phyloP scores from a whole-genome alignment of 2,113 vertebrate species.

The Apteryx owenii region DNA sequence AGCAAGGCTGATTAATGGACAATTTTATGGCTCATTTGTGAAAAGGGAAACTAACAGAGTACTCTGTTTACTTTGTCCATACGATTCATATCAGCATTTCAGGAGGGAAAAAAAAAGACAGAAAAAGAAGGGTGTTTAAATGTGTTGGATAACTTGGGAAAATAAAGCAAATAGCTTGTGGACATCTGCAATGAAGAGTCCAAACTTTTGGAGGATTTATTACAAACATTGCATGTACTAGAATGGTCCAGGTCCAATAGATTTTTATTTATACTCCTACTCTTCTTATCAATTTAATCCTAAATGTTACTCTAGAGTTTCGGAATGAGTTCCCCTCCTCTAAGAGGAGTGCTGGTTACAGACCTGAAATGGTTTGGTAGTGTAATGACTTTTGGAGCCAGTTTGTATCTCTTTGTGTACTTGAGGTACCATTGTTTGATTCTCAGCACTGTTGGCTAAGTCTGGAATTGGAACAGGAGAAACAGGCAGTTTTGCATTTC shows the following conservation, averaged over 20 bases:
- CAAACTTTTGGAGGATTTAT: slow-evolving; percentile 63
- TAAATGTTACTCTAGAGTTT: slow-evolving; percentile 18
- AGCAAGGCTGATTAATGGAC: slow-evolving; percentile 73
- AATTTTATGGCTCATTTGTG: slow-evolving; percentile 82
- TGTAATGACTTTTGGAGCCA: not conserved
- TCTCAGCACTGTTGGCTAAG: not conserved
- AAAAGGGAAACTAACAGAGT: slow-evolving; percentile 76
- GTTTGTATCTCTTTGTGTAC: not conserved
- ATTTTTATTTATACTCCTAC: slow-evolving; percentile 39
- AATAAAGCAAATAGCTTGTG: slow-evolving; percentile 55
- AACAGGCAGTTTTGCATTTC: not conserved
- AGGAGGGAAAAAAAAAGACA: not conserved
- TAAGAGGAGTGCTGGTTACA: not conserved
- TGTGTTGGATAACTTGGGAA: slow-evolving; percentile 49
- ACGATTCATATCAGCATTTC: slow-evolving; percentile 70
- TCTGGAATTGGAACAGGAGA: not conserved
- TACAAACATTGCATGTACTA: slow-evolving; percentile 31
- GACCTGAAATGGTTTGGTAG: not conserved
- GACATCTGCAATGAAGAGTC: slow-evolving; percentile 25
- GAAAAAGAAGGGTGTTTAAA: not conserved
- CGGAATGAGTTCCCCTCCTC: not conserved
- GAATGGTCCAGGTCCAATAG: slow-evolving; percentile 16
- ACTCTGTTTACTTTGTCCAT: slow-evolving; percentile 76
- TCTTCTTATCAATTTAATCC: slow-evolving; percentile 4
- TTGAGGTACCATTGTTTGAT: not conserved